phyloP scores from a whole-genome alignment of 2,888 invertebrate species.

The Scaptomyza flava region DNA sequence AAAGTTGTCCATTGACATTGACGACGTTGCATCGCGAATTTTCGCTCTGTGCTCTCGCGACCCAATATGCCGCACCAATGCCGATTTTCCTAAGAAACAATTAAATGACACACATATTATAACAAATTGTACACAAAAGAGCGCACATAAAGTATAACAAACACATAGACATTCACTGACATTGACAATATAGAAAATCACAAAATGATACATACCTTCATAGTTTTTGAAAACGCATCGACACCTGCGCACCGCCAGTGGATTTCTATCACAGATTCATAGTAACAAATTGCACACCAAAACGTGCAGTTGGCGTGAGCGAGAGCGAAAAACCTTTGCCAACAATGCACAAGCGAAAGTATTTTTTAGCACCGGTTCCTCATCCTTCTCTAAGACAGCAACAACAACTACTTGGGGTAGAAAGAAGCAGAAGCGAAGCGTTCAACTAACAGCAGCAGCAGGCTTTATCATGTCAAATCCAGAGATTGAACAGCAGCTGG shows the following conservation, averaged over 20 bases:
- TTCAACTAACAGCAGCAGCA: constrained; percentile 86
- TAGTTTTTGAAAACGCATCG: constrained; percentile 72
- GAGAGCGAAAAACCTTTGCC: constrained; percentile 49
- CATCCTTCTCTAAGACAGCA: not conserved
- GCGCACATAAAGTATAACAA: too few relatives aligned
- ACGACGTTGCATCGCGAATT: too few relatives aligned
- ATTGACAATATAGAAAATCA: too few relatives aligned
- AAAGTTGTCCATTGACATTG: too few relatives aligned
- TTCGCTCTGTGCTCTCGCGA: too few relatives aligned
- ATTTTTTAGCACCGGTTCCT: constrained; percentile 36
- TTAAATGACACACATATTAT: too few relatives aligned
- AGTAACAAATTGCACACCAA: constrained; percentile 17
- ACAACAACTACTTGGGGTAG: constrained; percentile 88
- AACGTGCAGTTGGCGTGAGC: constrained; percentile 55
- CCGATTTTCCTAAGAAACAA: too few relatives aligned
- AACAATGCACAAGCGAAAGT: constrained; percentile 58
- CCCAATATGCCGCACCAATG: too few relatives aligned
- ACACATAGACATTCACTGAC: too few relatives aligned
- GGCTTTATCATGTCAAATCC: constrained; percentile 89
- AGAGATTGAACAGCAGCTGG: constrained; percentile 91
- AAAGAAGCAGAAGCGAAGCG: constrained; percentile 89
- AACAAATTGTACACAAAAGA: too few relatives aligned
- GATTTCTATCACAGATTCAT: constrained; percentile 33
- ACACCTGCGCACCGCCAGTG: constrained; percentile 52
- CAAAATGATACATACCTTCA: too few relatives aligned